Evolutionary conservation across 2,888 invertebrate species (phyloP), one percentile per base, ranked within the genome.

Genomic region (Helicoverpa assulta): DNA sequence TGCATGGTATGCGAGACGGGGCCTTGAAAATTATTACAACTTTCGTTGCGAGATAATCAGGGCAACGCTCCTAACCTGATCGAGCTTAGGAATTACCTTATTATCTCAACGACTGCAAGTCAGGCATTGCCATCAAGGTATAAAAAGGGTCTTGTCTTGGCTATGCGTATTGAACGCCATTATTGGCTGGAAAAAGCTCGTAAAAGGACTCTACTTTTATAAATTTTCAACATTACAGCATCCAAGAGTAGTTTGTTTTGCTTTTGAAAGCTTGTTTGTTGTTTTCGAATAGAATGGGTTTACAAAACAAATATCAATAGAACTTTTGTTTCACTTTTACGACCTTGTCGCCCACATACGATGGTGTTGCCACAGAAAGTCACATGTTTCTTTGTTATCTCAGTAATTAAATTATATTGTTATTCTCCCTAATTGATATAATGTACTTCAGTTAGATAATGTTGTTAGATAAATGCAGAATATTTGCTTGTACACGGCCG

Each of bases 391-490:
- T 70, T 69, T 51, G 60, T 62, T 71, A 68, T 65, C 78, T 73
- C 7, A 40, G 16, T 69, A 69, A 73, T 78, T 69, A 64, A 50
- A 70, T 78, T 73, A 70, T 73, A 74, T 74, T 69, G 72, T 74
- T 78, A 62, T 29, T 50, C 56, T 51, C 37, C 61, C 65, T 82
- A 83, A 80, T 83, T 77, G 76, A 63, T 80, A 73, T 72, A 76
- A 73, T 76, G 73, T 81, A 57, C 67, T 75, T 65, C 57, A 64
- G 64, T 76, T 74, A 80, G 86, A 84, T 85, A 80, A 85, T 83
- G 72, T 76, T 78, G 74, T 78, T 71, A 85, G 86, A 88, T 88
- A 86, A 86, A 77, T 77, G 71, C 66, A 73, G 76, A 67, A 70
- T 81, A 77, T 75, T 75, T 79, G 57, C 58, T 67, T 52, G 67